Conservation (phyloP, 2,113 vertebrate genomes). For the Malurus alboscapulatus region DNA sequence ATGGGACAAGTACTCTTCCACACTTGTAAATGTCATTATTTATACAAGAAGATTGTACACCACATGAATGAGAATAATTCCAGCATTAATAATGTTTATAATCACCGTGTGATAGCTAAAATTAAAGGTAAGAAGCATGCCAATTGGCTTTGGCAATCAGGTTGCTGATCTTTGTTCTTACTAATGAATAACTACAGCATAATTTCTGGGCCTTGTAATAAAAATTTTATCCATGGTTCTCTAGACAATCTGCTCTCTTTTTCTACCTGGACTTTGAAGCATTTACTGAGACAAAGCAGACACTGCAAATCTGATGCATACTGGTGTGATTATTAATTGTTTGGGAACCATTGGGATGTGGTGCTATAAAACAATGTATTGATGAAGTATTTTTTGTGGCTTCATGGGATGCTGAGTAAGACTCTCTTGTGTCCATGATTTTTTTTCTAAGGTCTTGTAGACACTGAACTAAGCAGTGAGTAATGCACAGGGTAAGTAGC, state of each 20-base stretch:
- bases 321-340: not conserved
- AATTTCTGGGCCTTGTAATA: not conserved
- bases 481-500: not conserved
- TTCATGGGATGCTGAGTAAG: not conserved
- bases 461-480: not conserved
- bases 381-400: not conserved
- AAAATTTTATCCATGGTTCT: not conserved
- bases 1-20: not conserved
- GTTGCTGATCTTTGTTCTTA: not conserved
- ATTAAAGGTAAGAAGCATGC: not conserved
- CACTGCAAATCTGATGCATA: not conserved
- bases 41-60: not conserved
- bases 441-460: not conserved
- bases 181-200: not conserved
- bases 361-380: not conserved
- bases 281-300: not conserved
- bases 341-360: not conserved
- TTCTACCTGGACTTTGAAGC: not conserved
- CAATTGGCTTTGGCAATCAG: not conserved
- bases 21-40: not conserved
- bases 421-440: fast-evolving
- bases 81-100: not conserved
- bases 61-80: not conserved
- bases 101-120: not conserved
- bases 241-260: not conserved